Conservation (phyloP, 2,797 vertebrate genomes). For the Luscinia luscinia region DNA sequence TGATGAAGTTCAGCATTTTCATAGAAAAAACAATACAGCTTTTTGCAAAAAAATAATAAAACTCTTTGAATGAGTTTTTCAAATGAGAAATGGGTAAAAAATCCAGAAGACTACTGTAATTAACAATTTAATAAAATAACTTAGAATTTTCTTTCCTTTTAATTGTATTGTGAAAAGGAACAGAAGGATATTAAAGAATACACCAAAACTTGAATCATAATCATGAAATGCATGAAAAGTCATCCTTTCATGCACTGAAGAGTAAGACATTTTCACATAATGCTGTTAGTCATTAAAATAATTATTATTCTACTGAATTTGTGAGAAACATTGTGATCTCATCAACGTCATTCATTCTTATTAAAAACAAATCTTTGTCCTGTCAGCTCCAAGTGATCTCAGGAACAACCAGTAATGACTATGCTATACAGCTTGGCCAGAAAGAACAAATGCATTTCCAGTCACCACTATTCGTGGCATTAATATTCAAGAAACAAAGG, state of each 20-base stretch:
- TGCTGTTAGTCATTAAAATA: not conserved
- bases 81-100: not conserved
- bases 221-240: not conserved
- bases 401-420: not conserved
- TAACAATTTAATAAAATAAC: not conserved
- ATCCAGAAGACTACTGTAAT: not conserved
- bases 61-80: not conserved
- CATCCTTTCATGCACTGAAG: not conserved
- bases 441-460: not conserved
- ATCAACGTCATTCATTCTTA: not conserved
- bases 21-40: not conserved
- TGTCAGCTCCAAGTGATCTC: not conserved
- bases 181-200: not conserved
- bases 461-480: not conserved
- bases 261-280: not conserved
- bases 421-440: not conserved
- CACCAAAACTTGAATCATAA: not conserved
- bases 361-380: not conserved
- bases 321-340: not conserved
- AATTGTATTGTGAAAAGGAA: not conserved
- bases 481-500: not conserved
- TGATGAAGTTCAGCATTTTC: not conserved
- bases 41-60: not conserved
- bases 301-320: not conserved
- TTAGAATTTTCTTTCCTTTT: not conserved